Evolutionary conservation across 2,888 invertebrate genomes (phyloP).

Genomic region (Stenurella melanura): DNA sequence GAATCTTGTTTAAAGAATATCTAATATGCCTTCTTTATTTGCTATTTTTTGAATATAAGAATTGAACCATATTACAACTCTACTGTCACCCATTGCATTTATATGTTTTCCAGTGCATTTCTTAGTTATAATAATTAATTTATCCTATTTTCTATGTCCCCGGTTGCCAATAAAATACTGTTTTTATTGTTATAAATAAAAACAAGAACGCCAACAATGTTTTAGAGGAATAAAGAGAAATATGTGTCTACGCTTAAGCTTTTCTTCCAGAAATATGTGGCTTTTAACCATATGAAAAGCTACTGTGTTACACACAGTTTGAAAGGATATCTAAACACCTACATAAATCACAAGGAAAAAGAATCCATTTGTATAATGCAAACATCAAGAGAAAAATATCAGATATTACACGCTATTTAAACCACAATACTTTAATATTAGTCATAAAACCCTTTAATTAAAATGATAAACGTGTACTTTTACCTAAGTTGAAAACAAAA

Average conservation of each 20-base stretch:
- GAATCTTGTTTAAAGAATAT: no score
- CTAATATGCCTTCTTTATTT: no score
- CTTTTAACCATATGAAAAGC: constrained; percentile 45
- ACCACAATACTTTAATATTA: constrained; percentile 54
- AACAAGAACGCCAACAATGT: not conserved
- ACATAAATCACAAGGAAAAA: constrained; percentile 55
- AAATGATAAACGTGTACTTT: constrained; percentile 61
- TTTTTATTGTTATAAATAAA: not conserved
- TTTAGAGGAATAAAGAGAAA: not conserved
- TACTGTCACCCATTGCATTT: no score
- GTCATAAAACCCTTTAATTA: constrained; percentile 57
- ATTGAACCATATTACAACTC: no score
- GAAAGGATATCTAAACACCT: constrained; percentile 48
- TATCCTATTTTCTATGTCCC: no score
- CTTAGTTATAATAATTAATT: no score
- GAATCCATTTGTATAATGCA: constrained; percentile 56
- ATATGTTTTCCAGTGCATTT: no score
- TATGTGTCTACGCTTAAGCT: not conserved
- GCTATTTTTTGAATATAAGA: no score
- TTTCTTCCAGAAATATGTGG: constrained; percentile 40
- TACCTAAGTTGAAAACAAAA: constrained; percentile 54
- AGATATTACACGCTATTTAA: constrained; percentile 54
- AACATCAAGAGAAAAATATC: constrained; percentile 48
- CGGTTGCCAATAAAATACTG: no score
- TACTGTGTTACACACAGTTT: constrained; percentile 40